These are phyloP conservation scores for Apogon hyalosoma DNA, from an alignment of 2,797 vertebrate species.

Conservation along the genomic window DNA sequence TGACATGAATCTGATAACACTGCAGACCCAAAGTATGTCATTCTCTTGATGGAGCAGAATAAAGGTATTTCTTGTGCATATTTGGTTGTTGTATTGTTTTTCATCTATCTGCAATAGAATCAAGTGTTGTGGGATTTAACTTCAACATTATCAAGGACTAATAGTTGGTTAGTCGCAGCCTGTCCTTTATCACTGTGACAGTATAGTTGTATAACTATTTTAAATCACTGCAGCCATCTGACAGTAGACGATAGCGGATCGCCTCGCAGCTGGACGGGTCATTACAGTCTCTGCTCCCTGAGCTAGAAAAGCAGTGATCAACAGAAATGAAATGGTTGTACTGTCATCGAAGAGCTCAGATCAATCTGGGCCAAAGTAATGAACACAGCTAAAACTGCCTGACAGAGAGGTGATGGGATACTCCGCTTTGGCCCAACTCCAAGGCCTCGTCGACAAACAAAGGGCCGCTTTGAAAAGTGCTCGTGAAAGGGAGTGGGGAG, in stretches of 20 bases:
- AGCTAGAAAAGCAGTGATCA: constrained; percentile 70
- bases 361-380: constrained; percentile 57
- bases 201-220: constrained; percentile 6
- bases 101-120: neutral
- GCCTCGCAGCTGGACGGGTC: constrained; percentile 36
- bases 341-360: constrained; percentile 52
- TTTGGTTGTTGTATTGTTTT: constrained; percentile 8
- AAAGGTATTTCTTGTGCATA: constrained; percentile 3
- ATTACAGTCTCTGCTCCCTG: constrained; percentile 53
- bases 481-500: constrained; percentile 26
- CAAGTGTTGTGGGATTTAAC: too few relatives aligned
- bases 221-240: constrained; percentile 29
- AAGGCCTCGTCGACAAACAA: constrained; percentile 37
- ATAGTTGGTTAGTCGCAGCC: constrained; percentile 3
- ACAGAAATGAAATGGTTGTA: constrained; percentile 62
- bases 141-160: too few relatives aligned
- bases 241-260: constrained; percentile 31
- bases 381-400: constrained; percentile 40
- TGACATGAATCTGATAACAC: constrained; percentile 45
- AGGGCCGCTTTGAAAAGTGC: constrained; percentile 30
- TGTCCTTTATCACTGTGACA: constrained; percentile 14
- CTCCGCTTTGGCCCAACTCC: constrained; percentile 32
- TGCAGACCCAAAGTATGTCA: constrained; percentile 18
- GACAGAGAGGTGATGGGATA: constrained; percentile 46
- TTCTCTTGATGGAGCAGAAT: constrained; percentile 20